A percentile compares a stretch with the other conserved stretches of the same genome.
phyloP scores from a whole-genome alignment of 2,888 invertebrate species.

The Dusona sp. region DNA sequence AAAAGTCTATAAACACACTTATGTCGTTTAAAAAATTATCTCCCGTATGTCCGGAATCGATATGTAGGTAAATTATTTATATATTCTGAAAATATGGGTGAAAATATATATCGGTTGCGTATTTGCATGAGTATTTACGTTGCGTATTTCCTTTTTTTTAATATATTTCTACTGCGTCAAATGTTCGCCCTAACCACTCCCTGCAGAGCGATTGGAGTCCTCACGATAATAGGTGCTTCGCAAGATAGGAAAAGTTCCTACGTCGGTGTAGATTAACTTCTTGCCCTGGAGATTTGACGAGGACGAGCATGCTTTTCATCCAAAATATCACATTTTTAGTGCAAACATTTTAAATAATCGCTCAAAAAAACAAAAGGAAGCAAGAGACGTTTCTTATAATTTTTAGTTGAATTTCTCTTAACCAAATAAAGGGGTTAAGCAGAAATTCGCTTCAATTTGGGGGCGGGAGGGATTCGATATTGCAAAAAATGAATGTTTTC shows the following conservation, averaged over 20 bases:
- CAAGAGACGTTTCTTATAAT: background rate
- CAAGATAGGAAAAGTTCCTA: slow-evolving; percentile 5
- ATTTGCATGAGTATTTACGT: no score
- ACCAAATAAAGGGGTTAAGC: background rate
- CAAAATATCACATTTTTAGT: slow-evolving; percentile 14
- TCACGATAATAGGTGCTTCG: slow-evolving; percentile 34
- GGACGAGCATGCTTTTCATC: slow-evolving; percentile 6
- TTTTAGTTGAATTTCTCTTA: background rate
- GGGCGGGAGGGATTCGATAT: background rate
- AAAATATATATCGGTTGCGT: background rate
- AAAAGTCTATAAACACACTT: background rate
- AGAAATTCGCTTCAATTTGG: background rate
- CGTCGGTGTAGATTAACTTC: slow-evolving; percentile 6
- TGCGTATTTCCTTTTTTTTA: background rate
- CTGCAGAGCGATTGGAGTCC: slow-evolving; percentile 12
- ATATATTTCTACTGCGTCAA: background rate
- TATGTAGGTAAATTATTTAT: background rate
- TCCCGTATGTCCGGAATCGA: background rate
- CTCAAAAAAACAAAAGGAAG: background rate
- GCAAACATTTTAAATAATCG: background rate
- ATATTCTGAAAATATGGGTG: background rate
- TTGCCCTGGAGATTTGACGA: slow-evolving; percentile 22
- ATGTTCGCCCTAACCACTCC: slow-evolving; percentile 28
- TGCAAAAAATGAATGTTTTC: background rate
- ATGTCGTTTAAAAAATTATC: background rate